These are phyloP conservation scores for Anagyrus pseudococci DNA, from an alignment of 2,888 invertebrate species.

Conservation along the genomic window DNA sequence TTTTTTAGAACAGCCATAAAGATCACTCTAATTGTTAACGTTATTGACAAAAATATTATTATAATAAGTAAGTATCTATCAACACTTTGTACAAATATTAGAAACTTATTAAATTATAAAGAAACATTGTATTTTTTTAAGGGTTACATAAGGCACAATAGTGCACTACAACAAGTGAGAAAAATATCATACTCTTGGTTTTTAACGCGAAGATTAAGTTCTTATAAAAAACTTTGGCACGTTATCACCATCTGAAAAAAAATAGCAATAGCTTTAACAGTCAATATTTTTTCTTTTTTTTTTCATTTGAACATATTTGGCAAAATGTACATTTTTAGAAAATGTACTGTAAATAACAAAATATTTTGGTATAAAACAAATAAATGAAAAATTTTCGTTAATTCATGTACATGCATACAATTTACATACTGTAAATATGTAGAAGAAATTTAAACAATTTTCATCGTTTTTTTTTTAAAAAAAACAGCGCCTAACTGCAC, in stretches of 20 bases:
- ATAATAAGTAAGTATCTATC: constrained; percentile 28
- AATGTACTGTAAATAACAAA: constrained; percentile 18
- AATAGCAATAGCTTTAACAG: constrained; percentile 26
- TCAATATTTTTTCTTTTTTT: constrained; percentile 33
- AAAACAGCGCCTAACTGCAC: neutral
- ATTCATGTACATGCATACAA: constrained; percentile 17
- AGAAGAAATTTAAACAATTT: no score
- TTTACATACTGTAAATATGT: constrained; percentile 4
- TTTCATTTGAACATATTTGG: constrained; percentile 33
- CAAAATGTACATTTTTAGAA: constrained; percentile 26
- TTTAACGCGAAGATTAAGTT: constrained; percentile 23
- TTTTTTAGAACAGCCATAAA: constrained; percentile 28
- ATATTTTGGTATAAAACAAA: constrained; percentile 24
- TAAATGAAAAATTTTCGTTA: constrained; percentile 12
- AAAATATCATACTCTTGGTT: constrained; percentile 21
- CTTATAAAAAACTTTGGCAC: constrained; percentile 33
- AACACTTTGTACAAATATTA: constrained; percentile 34
- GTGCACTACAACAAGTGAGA: constrained; percentile 35
- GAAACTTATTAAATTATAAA: constrained; percentile 27
- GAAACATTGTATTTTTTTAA: constrained; percentile 18
- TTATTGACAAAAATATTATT: constrained; percentile 19
- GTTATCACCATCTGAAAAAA: constrained; percentile 25
- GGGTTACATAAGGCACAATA: constrained; percentile 31
- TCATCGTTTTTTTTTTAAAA: neutral
- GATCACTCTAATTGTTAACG: constrained; percentile 29